Conservation (phyloP, 2,797 vertebrate species). For the Salarias fasciatus region DNA sequence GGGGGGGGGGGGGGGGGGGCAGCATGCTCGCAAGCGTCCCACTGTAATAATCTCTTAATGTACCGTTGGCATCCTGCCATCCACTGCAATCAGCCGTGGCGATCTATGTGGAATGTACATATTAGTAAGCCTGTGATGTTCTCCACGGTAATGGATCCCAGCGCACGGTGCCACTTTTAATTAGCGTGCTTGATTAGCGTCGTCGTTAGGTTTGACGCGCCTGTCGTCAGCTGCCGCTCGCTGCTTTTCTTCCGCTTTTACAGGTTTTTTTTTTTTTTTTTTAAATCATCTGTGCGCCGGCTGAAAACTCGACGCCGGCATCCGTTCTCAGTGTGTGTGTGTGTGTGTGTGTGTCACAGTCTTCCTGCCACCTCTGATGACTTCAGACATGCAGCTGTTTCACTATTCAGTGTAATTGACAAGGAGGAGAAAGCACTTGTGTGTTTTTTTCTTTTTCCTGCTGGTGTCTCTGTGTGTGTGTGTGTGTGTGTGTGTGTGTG, state of each 20-base stretch:
- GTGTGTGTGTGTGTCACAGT: conserved; percentile 1
- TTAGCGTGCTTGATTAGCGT: conserved; percentile 54
- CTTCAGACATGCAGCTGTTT: conserved; percentile 45
- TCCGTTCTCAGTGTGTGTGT: conserved; percentile 3
- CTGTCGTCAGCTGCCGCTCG: conserved; percentile 11
- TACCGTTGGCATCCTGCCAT: conserved; percentile 61
- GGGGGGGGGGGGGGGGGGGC: conserved; percentile 1
- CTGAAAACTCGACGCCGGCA: conserved; percentile 30
- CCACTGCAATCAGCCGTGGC: conserved; percentile 57
- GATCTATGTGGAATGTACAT: conserved; percentile 63
- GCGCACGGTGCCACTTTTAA: conserved; percentile 51
- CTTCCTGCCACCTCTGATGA: conserved; percentile 18
- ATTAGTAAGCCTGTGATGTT: conserved; percentile 55
- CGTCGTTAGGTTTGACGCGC: conserved; percentile 50
- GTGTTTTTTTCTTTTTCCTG: conserved; percentile 23
- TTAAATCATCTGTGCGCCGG: too few species aligned
- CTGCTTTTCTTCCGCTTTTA: conserved; percentile 1
- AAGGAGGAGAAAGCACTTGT: conserved; percentile 1
- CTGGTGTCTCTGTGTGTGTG: conserved; percentile 9
- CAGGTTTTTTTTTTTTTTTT: too few species aligned
- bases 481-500: neutral
- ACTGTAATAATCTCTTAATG: conserved; percentile 71
- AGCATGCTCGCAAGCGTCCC: conserved; percentile 37
- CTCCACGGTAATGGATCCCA: conserved; percentile 43
- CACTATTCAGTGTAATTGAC: conserved; percentile 27